Percentiles rank a stretch among this genome's conserved stretches.
phyloP scores from a whole-genome alignment of 2,888 invertebrate species.

The Heteropelma amictum region DNA sequence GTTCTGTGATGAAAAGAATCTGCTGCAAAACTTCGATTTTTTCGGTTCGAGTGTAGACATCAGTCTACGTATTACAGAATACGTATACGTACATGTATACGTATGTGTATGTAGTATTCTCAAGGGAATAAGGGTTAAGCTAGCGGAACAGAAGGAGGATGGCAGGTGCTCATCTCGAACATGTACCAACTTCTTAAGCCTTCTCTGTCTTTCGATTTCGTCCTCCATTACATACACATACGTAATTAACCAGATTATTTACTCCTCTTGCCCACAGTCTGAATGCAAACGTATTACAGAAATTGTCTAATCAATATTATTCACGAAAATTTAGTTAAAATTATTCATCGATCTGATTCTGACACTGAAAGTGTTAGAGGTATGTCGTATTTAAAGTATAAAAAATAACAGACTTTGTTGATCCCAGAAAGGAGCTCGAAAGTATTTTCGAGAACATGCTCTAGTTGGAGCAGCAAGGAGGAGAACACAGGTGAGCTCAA shows the following conservation, averaged over 20 bases:
- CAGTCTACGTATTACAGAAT: neutral
- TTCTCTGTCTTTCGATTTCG: conserved; percentile 59
- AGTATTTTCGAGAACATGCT: no score
- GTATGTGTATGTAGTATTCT: no score
- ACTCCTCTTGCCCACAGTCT: neutral
- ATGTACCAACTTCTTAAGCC: conserved; percentile 63
- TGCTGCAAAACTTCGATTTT: no score
- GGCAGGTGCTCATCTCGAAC: conserved; percentile 62
- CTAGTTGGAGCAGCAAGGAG: conserved; percentile 15
- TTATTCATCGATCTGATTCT: no score
- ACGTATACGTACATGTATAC: neutral
- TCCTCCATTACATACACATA: conserved; percentile 54
- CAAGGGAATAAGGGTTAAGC: conserved; percentile 59
- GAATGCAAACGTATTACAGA: no score
- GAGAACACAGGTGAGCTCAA: neutral
- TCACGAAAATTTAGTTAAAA: no score
- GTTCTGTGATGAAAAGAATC: no score
- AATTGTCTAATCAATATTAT: no score
- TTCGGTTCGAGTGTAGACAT: no score
- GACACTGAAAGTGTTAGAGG: no score
- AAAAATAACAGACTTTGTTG: no score
- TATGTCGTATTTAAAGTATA: no score
- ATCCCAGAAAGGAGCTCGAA: neutral
- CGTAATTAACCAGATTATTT: conserved; percentile 7
- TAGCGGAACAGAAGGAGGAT: conserved; percentile 64